Evolutionary conservation across 2,888 invertebrate species (phyloP).

Genomic region (Rhamnusium bicolor): DNA sequence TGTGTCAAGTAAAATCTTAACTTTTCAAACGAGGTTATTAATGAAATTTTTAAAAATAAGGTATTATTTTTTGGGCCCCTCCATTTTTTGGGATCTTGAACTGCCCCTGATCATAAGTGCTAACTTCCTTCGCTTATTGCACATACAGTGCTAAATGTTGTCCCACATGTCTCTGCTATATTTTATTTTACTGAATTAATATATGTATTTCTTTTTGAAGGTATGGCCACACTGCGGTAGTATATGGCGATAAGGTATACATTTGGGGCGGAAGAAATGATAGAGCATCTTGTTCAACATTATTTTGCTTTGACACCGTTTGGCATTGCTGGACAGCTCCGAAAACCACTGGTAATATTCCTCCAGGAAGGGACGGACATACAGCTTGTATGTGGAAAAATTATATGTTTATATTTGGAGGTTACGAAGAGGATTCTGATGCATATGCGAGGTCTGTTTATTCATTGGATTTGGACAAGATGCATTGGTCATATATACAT

Average conservation of each 20-base stretch:
- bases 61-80: no score
- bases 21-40: no score
- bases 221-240: constrained; percentile 94
- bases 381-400: constrained; percentile 86
- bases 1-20: no score
- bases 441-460: constrained; percentile 87
- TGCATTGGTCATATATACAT: constrained; percentile 80
- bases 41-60: no score
- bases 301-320: constrained; percentile 87
- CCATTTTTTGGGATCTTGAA: no score
- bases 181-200: no score
- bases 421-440: constrained; percentile 89
- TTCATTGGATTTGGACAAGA: constrained; percentile 81
- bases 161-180: no score
- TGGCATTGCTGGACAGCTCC: constrained; percentile 80
- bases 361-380: constrained; percentile 92
- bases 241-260: constrained; percentile 83
- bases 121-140: no score
- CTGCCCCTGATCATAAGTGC: no score
- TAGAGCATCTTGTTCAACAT: constrained; percentile 82
- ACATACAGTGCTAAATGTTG: no score
- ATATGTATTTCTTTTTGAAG: constrained; percentile 21
- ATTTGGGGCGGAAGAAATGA: constrained; percentile 97
- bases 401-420: constrained; percentile 92
- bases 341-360: constrained; percentile 78